Base-by-base conservation (phyloP, 2,797 vertebrate species). In the Coilia nasus region DNA sequence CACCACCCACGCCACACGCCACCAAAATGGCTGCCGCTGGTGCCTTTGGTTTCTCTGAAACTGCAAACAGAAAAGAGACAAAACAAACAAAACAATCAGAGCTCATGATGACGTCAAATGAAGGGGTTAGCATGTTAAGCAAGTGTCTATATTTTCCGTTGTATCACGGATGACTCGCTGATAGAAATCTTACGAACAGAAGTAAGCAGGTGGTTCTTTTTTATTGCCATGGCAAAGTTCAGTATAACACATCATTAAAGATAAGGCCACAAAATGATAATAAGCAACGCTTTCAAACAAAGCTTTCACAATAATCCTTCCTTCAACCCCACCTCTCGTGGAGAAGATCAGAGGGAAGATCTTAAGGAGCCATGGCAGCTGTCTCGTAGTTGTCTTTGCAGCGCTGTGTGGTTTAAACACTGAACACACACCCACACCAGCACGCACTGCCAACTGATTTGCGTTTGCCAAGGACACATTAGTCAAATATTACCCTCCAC, bases 1-100 rank as follows among this genome's bases (percentile, higher is more conserved):
- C 86, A 96, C 87, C 83, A 93, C 90, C 31, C 90, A 82, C 10
- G 93, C 93, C 90, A 95, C 86, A 54, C 94, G 95, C 94, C 95
- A 94, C 95, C 94, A 96, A 89, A 93, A 87, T 19, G 93, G 92
- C 87, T 93, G 92, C 89, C 87, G 94, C 88, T 88, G 94, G 91
- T 95, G 94, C 94, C 95, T 96, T 95, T 96, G 95, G 94, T 96
- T 96, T 95, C 87, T 94, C 87, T 94, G 94, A 91, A 94, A 95
- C 96, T 96, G 93, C 87, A 93, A 93, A 62, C 57, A 35, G 86
- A 87, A 88, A 35, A 93, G 89, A 87, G 1, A 81, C 14, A 85
- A 62, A 89, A 57, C 86, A 9, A 1, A 89, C 85, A 64, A 44
- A 78, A 9, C 7, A 1, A 44, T 44, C 0, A 78, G 0, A 21